These are phyloP conservation scores for Dryadula phaetusa DNA, from an alignment of 2,888 invertebrate genomes.

Conservation along the genomic window DNA sequence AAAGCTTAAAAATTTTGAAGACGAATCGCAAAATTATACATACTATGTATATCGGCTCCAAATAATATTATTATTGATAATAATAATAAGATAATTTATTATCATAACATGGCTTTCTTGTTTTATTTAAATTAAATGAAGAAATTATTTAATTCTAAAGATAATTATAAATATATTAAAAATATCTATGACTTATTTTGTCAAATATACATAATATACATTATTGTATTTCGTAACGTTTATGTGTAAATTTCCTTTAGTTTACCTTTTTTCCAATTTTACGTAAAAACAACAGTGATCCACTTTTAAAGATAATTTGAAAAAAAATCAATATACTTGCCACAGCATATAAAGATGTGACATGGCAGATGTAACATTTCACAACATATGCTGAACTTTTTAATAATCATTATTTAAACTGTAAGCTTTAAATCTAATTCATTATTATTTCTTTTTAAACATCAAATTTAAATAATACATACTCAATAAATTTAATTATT, in stretches of 20 bases:
- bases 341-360: conserved; percentile 14
- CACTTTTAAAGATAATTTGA: background rate
- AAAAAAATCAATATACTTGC: conserved; percentile 18
- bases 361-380: conserved; percentile 20
- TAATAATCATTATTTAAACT: background rate
- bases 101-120: too few relatives aligned
- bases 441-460: background rate
- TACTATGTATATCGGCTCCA: background rate
- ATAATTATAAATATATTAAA: too few relatives aligned
- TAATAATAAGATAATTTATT: too few relatives aligned
- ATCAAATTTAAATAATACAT: too few relatives aligned
- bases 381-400: conserved; percentile 6
- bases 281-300: background rate
- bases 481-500: too few relatives aligned
- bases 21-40: too few relatives aligned
- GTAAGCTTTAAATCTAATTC: background rate
- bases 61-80: too few relatives aligned
- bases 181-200: too few relatives aligned
- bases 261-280: background rate
- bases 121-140: too few relatives aligned
- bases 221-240: too few relatives aligned
- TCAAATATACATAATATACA: too few relatives aligned
- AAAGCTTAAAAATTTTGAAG: background rate
- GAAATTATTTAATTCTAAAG: too few relatives aligned
- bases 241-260: background rate